phyloP scores from a whole-genome alignment of 2,888 invertebrate genomes.

The Ophion ventricosus region DNA sequence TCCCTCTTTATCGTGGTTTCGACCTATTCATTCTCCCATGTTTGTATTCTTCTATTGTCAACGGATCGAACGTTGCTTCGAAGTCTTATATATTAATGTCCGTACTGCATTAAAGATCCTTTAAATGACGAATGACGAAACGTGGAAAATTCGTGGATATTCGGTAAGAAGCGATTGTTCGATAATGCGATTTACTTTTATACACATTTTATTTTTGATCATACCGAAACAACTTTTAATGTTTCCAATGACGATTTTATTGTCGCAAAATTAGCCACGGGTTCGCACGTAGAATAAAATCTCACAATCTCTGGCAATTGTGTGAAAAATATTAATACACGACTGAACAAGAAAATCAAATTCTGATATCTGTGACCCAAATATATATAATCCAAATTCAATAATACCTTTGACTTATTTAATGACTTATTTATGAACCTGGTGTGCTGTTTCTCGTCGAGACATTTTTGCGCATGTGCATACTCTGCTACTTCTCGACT shows the following conservation, averaged over 20 bases:
- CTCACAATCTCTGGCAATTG: too few species aligned
- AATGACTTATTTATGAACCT: neutral
- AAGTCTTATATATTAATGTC: slow-evolving; percentile 12
- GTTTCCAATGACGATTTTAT: too few species aligned
- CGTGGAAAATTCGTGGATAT: neutral
- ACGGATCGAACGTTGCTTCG: slow-evolving; percentile 10
- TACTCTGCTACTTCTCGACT: too few species aligned
- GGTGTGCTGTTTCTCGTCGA: neutral
- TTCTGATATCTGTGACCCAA: neutral
- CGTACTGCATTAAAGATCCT: neutral
- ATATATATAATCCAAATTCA: neutral
- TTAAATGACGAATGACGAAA: neutral
- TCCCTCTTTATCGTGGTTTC: slow-evolving; percentile 49
- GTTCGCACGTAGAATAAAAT: too few species aligned
- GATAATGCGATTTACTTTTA: too few species aligned
- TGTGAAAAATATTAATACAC: too few species aligned
- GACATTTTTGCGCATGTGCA: neutral
- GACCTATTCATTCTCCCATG: slow-evolving; percentile 68
- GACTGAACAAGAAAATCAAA: neutral
- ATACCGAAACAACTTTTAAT: too few species aligned
- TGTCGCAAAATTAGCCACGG: too few species aligned
- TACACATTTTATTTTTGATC: too few species aligned
- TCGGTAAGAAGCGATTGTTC: neutral
- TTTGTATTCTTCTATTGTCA: slow-evolving; percentile 60
- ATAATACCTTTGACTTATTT: neutral